Conservation (phyloP, 2,113 vertebrate species). For the Nematolebias whitei region DNA sequence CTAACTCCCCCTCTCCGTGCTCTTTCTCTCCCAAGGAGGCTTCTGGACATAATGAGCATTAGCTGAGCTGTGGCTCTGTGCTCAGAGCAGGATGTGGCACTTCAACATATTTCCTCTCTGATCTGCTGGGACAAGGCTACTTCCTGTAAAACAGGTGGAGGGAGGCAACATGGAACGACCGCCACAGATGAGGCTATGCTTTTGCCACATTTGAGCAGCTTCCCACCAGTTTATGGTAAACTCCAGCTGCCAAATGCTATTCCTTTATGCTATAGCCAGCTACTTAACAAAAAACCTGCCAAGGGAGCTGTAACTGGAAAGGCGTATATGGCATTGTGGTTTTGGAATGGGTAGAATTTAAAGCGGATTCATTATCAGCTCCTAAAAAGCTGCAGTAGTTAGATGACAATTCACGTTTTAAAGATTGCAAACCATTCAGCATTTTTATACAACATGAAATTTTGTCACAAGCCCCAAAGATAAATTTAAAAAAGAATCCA, state of each 20-base stretch:
- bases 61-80: slow-evolving; percentile 55
- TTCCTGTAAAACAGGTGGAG: slow-evolving; percentile 72
- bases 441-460: background rate
- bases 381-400: slow-evolving; percentile 31
- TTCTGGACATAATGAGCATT: slow-evolving; percentile 62
- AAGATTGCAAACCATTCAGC: background rate
- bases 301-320: slow-evolving; percentile 32
- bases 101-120: slow-evolving; percentile 65
- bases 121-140: slow-evolving; percentile 58
- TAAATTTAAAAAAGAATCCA: background rate
- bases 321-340: slow-evolving; percentile 55
- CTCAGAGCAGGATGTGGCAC: slow-evolving; percentile 63
- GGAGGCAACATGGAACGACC: slow-evolving; percentile 50
- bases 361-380: slow-evolving; percentile 56
- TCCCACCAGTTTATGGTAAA: slow-evolving; percentile 48
- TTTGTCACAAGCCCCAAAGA: background rate
- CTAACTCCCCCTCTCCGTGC: slow-evolving; percentile 6
- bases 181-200: slow-evolving; percentile 22
- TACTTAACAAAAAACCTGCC: slow-evolving; percentile 47
- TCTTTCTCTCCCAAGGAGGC: slow-evolving; percentile 39
- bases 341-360: slow-evolving; percentile 52
- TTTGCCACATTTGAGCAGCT: slow-evolving; percentile 32
- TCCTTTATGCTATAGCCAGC: slow-evolving; percentile 32
- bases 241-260: slow-evolving; percentile 36
- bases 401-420: slow-evolving; percentile 18